Conservation (phyloP, 2,113 vertebrate species). For the Cyanoliseus patagonus region DNA sequence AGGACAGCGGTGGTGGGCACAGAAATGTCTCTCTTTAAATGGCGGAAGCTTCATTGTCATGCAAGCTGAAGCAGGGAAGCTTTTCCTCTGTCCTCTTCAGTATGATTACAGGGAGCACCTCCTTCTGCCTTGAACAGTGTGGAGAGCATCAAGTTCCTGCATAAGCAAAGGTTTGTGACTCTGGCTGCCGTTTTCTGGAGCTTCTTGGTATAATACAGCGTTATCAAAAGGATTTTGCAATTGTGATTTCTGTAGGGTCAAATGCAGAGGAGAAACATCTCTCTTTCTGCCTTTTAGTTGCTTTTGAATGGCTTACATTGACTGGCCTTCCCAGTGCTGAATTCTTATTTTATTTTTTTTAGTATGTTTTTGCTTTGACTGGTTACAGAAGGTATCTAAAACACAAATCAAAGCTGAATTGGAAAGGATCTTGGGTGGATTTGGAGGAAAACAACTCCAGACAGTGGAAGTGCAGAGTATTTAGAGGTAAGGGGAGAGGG, state of each 20-base stretch:
- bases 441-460: background rate
- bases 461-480: background rate
- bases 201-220: background rate
- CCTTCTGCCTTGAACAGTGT: background rate
- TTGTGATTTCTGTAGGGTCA: background rate
- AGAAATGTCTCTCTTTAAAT: background rate
- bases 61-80: background rate
- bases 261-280: background rate
- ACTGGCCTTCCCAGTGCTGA: background rate
- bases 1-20: fast-evolving
- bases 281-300: background rate
- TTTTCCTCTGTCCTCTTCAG: fast-evolving
- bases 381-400: background rate
- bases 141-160: background rate
- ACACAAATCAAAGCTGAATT: background rate
- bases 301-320: background rate
- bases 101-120: fast-evolving
- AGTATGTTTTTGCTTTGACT: background rate
- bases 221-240: background rate
- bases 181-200: background rate
- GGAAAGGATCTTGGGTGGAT: background rate
- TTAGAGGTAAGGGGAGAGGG: background rate
- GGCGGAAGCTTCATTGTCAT: background rate
- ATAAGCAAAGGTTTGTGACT: background rate
- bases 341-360: background rate